These are phyloP conservation scores for Sesia apiformis DNA, from an alignment of 2,888 invertebrate genomes.

Conservation along the genomic window DNA sequence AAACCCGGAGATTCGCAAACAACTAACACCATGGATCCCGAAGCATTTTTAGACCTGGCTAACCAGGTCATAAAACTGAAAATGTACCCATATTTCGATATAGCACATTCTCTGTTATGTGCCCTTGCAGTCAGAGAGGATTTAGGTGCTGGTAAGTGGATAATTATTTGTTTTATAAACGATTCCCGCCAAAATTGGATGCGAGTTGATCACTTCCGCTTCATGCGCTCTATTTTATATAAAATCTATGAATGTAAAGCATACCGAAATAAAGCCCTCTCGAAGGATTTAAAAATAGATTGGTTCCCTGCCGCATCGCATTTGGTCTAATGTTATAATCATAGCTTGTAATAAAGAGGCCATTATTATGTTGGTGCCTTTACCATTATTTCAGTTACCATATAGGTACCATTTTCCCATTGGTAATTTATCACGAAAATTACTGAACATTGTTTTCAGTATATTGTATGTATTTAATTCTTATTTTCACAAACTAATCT, in stretches of 20 bases:
- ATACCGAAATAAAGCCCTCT: not conserved
- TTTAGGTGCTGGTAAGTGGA: conserved; percentile 86
- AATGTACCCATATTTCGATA: conserved; percentile 99
- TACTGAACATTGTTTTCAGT: too few species aligned
- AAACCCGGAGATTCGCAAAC: conserved; percentile 23
- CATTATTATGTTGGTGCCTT: too few species aligned
- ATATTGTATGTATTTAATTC: too few species aligned
- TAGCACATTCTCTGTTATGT: conserved; percentile 96
- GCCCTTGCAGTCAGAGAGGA: conserved; percentile 97
- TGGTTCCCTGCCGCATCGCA: conserved; percentile 36
- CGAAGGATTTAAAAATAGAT: conserved; percentile 22
- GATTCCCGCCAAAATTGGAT: conserved; percentile 23
- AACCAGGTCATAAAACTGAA: conserved; percentile 98
- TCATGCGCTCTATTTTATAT: too few species aligned
- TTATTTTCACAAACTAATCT: too few species aligned
- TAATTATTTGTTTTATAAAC: conserved; percentile 28
- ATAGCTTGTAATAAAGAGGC: too few species aligned
- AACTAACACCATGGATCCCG: conserved; percentile 87
- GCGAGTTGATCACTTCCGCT: too few species aligned
- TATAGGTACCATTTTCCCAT: too few species aligned
- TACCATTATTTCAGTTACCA: too few species aligned
- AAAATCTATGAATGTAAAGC: not conserved
- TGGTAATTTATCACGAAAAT: too few species aligned
- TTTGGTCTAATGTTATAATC: not conserved
- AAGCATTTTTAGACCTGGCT: conserved; percentile 97